Evolutionary conservation across 2,888 invertebrate species (phyloP), one percentile per base, ranked within the genome.

Genomic region (Pachycephus smyrnensis): DNA sequence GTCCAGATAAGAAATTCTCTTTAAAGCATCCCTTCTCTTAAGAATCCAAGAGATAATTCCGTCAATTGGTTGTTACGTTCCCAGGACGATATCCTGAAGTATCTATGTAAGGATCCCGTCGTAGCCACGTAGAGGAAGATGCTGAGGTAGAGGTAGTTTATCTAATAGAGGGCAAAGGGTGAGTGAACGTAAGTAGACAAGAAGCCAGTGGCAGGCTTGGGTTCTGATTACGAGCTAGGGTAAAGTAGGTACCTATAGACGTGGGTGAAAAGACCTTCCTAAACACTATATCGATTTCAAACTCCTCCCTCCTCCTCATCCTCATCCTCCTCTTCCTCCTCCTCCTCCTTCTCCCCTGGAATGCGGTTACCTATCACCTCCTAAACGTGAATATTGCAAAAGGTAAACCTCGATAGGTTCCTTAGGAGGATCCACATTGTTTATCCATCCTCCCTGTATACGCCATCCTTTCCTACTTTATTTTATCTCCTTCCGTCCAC

Each of bases 201-300:
- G 69, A 75, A 69, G 71, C 68, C 74, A 69, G 40, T 68, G 69
- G 69, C 33, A 55, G 69, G 69, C 69, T 73, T 68, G 77, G 76
- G 75, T 78, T 82, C 79, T 74, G 80, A 79, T 82, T 76, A 82
- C 76, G 80, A 76, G 79, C 35, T 73, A 73, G 69, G 79, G 76
- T 75, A 77, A 81, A 75, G 80, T 78, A 81, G 75, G 74, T 78
- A 77, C 76, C 78, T 78, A 81, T 78, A 84, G 83, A 87, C 85
- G 87, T 86, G 84, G 85, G 84, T 85, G 86, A 84, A 88, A 88
- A 87, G 86, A 86, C 84, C 85, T 85, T 84, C 84, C 87, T 85
- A 86, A 90, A 87, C 86, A 87, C 86, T 85, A 86, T 88, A 89
- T 89, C 85, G 88, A 89, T 90, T 87, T 88, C 85, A 84, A 83